Conservation (phyloP, 2,888 invertebrate genomes). For the Leptinotarsa rubiginosa region DNA sequence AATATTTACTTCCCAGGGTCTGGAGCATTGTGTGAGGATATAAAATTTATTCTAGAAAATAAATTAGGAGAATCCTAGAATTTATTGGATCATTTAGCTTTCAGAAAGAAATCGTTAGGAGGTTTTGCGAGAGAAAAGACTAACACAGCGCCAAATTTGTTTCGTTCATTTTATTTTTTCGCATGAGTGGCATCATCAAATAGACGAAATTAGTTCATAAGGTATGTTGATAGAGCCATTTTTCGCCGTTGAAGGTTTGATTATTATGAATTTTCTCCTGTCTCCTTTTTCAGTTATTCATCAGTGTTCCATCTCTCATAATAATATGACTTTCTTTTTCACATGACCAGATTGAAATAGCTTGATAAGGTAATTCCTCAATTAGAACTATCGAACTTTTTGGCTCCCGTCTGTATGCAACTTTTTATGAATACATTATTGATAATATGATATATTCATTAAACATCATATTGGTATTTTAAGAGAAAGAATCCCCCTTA, state of each 20-base stretch:
- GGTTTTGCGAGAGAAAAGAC: conserved; percentile 42
- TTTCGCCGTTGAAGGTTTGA: background rate
- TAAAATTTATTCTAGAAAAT: conserved; percentile 46
- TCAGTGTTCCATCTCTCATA: background rate
- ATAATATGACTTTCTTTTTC: background rate
- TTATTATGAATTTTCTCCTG: background rate
- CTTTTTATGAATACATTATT: too few relatives aligned
- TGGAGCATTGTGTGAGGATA: conserved; percentile 44
- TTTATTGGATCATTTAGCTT: conserved; percentile 46
- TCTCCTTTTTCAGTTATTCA: background rate
- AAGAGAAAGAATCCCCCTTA: too few relatives aligned
- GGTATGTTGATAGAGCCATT: background rate
- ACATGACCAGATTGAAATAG: background rate
- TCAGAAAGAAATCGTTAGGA: conserved; percentile 38
- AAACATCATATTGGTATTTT: too few relatives aligned
- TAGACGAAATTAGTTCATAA: background rate
- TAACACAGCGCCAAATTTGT: conserved; percentile 39
- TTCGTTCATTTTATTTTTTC: background rate
- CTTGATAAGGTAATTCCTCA: too few relatives aligned
- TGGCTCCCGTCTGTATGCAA: too few relatives aligned
- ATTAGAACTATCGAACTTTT: too few relatives aligned
- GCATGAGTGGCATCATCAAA: conserved; percentile 1
- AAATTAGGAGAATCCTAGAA: conserved; percentile 46
- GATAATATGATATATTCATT: too few relatives aligned
- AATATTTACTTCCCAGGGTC: conserved; percentile 51